These are phyloP conservation scores for Calliphora vomitoria DNA, from an alignment of 2,888 invertebrate genomes.

Conservation along the genomic window DNA sequence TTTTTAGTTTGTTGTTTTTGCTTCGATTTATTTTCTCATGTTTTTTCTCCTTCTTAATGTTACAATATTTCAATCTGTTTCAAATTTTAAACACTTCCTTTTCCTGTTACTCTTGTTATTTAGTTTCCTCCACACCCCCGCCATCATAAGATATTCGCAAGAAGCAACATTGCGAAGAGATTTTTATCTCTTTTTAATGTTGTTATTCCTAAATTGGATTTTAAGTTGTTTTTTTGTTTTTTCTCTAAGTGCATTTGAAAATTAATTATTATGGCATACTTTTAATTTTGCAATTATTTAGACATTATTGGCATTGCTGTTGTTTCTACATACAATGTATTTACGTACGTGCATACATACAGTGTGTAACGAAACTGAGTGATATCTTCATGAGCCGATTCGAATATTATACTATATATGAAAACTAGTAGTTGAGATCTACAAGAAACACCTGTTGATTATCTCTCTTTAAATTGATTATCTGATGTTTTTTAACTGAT, in stretches of 20 bases:
- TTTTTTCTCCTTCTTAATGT: conserved; percentile 12
- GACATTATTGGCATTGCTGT: conserved; percentile 30
- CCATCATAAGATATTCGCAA: not conserved
- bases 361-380: conserved; percentile 7
- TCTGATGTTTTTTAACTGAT: no score
- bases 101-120: conserved; percentile 25
- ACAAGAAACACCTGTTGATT: no score
- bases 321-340: not conserved
- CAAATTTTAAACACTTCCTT: conserved; percentile 47
- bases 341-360: not conserved
- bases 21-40: conserved; percentile 3
- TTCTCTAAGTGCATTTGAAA: conserved; percentile 44
- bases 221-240: conserved; percentile 37
- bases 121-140: not conserved
- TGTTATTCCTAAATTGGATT: conserved; percentile 53
- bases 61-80: conserved; percentile 58
- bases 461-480: no score
- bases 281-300: conserved; percentile 56
- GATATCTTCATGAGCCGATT: no score
- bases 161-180: conserved; percentile 2
- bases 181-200: conserved; percentile 53
- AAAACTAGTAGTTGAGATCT: no score
- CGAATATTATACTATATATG: no score
- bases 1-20: conserved; percentile 71
- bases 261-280: conserved; percentile 62